A percentile compares a stretch with the other conserved stretches of the same genome.
Conservation (phyloP, 1,140 invertebrate genomes). For the Mamestra configurata region DNA sequence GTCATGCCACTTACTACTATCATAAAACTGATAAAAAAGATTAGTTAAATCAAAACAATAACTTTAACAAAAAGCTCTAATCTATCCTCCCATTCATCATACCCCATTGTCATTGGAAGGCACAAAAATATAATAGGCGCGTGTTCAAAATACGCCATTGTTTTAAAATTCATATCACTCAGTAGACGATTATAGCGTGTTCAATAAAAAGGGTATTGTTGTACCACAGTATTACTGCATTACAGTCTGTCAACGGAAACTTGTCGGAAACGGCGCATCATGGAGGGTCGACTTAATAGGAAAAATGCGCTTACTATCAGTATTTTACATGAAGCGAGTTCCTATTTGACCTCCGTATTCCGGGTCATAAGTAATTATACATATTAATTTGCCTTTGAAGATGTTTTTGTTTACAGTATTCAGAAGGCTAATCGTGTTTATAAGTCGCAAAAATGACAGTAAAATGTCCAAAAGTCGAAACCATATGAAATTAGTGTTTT, state of each 20-base stretch:
- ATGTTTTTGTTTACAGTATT: too few relatives aligned
- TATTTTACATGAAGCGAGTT: too few relatives aligned
- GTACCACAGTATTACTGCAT: neutral
- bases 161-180: constrained; percentile 17
- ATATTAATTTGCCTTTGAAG: too few relatives aligned
- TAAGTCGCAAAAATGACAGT: too few relatives aligned
- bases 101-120: constrained; percentile 3
- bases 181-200: constrained; percentile 26
- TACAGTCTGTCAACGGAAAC: neutral
- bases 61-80: neutral
- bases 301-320: too few relatives aligned
- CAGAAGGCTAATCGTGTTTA: too few relatives aligned
- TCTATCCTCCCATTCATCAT: neutral
- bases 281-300: too few relatives aligned
- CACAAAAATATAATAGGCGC: constrained; percentile 16
- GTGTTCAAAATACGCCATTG: neutral
- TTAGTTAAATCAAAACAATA: neutral
- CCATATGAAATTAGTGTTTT: too few relatives aligned
- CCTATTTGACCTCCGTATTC: too few relatives aligned
- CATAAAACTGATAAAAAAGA: neutral
- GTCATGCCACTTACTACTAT: neutral
- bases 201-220: constrained; percentile 58
- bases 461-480: too few relatives aligned
- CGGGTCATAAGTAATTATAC: too few relatives aligned
- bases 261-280: too few relatives aligned